Conservation (phyloP, 1,140 invertebrate genomes). For the Gonioctena quinquepunctata region DNA sequence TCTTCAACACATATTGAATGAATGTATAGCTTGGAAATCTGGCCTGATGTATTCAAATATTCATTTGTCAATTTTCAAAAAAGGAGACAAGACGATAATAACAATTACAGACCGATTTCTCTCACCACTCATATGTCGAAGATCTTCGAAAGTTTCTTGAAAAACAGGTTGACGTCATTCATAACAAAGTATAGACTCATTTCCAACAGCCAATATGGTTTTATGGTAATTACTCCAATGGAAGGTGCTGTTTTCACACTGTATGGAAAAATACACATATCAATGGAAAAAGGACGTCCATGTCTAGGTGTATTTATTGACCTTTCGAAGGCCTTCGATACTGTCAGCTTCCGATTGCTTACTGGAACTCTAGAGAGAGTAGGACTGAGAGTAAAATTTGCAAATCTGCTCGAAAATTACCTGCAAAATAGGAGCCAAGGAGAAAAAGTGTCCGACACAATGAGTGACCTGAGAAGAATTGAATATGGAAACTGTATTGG, state of each 20-base stretch:
- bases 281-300: not conserved
- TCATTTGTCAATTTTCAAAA: too few relatives aligned
- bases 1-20: too few relatives aligned
- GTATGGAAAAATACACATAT: not conserved
- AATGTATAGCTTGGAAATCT: too few relatives aligned
- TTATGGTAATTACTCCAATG: not conserved
- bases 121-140: too few relatives aligned
- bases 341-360: not conserved
- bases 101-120: too few relatives aligned
- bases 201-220: constrained; percentile 11
- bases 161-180: constrained; percentile 1
- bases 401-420: constrained; percentile 8
- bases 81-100: not conserved
- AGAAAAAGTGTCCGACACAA: not conserved
- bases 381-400: not conserved
- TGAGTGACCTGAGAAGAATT: constrained; percentile 1
- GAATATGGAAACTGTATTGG: not conserved
- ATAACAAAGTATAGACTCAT: constrained; percentile 2
- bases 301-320: constrained; percentile 3
- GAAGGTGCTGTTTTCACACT: constrained; percentile 8
- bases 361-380: constrained; percentile 1
- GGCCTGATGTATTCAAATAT: too few relatives aligned
- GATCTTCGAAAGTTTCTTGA: not conserved
- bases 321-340: constrained; percentile 10
- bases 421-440: constrained; percentile 1